These are phyloP conservation scores for Allolobophora icterica DNA, from an alignment of 2,888 invertebrate genomes.

Conservation along the genomic window DNA sequence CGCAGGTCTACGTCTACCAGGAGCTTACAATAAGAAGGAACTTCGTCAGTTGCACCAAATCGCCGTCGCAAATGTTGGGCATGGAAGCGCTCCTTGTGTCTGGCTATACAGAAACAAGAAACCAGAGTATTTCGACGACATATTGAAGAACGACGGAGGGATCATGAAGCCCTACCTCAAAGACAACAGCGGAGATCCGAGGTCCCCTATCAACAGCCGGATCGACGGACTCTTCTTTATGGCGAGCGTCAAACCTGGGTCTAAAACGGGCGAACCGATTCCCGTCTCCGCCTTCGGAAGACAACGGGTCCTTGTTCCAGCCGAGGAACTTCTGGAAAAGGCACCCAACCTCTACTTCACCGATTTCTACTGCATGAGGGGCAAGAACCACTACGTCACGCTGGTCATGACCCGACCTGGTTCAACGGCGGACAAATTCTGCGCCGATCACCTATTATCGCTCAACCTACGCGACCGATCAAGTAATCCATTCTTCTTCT, in stretches of 20 bases:
- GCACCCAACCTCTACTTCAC: conserved; percentile 32
- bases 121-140: conserved; percentile 37
- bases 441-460: neutral
- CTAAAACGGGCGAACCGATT: conserved; percentile 26
- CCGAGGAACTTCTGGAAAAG: neutral
- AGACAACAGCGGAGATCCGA: conserved; percentile 42
- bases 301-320: conserved; percentile 4
- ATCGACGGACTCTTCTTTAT: conserved; percentile 43
- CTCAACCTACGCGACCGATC: conserved; percentile 14
- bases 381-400: conserved; percentile 25
- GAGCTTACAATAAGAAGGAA: neutral
- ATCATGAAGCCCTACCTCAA: conserved; percentile 43
- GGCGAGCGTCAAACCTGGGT: conserved; percentile 37
- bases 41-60: neutral
- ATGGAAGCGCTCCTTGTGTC: neutral
- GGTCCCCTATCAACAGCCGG: conserved; percentile 39
- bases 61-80: neutral
- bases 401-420: conserved; percentile 37
- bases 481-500: conserved; percentile 34
- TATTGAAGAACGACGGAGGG: conserved; percentile 29
- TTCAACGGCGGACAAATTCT: conserved; percentile 37
- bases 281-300: conserved; percentile 30
- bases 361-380: conserved; percentile 31
- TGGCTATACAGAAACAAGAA: conserved; percentile 44
- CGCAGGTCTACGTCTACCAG: no score